phyloP scores from a whole-genome alignment of 2,888 invertebrate species.

The Sinelater perroti region DNA sequence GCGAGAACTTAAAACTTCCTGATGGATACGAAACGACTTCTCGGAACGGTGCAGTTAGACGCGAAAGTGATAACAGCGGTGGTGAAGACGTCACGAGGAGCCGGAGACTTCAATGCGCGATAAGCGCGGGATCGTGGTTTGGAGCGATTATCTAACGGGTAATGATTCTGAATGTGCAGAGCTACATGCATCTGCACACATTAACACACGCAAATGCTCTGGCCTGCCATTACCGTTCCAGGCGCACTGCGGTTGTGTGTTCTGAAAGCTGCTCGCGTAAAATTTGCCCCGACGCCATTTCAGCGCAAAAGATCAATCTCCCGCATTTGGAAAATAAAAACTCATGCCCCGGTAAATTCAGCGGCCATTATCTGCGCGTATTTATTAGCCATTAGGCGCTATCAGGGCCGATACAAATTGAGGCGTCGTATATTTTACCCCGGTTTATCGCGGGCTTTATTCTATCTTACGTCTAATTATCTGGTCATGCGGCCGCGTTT shows the following conservation, averaged over 20 bases:
- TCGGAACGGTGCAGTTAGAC: conserved; percentile 27
- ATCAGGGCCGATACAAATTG: conserved; percentile 43
- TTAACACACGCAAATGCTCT: conserved; percentile 1
- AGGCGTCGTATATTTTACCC: conserved; percentile 44
- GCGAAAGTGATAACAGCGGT: conserved; percentile 27
- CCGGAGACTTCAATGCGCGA: conserved; percentile 35
- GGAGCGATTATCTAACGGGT: conserved; percentile 28
- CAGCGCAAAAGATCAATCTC: conserved; percentile 22
- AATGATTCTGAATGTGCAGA: conserved; percentile 14
- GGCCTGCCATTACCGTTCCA: too few species aligned
- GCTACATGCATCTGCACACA: conserved; percentile 8
- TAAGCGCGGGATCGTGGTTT: conserved; percentile 31
- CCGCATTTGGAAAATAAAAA: conserved; percentile 33
- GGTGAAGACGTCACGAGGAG: conserved; percentile 31
- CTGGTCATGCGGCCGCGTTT: conserved; percentile 43
- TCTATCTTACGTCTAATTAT: conserved; percentile 43
- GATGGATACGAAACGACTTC: conserved; percentile 12
- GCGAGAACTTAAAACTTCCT: conserved; percentile 3
- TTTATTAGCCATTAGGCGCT: conserved; percentile 44
- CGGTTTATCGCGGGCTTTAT: conserved; percentile 39
- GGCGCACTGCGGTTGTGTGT: too few species aligned
- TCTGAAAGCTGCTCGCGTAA: too few species aligned
- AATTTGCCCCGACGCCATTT: conserved; percentile 9
- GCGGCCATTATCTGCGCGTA: conserved; percentile 35
- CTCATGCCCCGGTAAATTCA: conserved; percentile 34